Evolutionary conservation across 2,888 invertebrate genomes (phyloP).

Genomic region (Eledone cirrhosa): DNA sequence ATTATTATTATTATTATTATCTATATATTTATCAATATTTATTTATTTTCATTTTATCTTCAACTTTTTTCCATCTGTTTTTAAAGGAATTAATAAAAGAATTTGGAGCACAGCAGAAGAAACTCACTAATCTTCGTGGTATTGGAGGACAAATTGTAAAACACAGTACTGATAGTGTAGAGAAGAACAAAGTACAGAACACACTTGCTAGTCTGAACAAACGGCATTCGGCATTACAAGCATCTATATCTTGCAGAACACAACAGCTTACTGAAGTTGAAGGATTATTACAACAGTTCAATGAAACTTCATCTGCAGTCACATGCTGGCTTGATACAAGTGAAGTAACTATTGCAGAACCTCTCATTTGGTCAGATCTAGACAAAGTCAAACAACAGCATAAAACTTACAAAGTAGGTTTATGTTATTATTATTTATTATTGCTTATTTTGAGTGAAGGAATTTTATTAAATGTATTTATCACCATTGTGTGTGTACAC

Average conservation of each 20-base stretch:
- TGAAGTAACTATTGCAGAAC: conserved; percentile 40
- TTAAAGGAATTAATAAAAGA: conserved; percentile 49
- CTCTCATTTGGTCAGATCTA: conserved; percentile 48
- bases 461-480: no score
- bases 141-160: conserved; percentile 54
- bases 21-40: neutral
- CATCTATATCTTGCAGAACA: conserved; percentile 45
- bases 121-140: conserved; percentile 48
- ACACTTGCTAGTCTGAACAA: conserved; percentile 50
- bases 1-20: no score
- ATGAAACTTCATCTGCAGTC: conserved; percentile 46
- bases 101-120: conserved; percentile 52
- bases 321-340: conserved; percentile 49
- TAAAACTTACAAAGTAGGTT: conserved; percentile 46
- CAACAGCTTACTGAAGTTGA: conserved; percentile 53
- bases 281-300: conserved; percentile 47
- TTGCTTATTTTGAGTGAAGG: no score
- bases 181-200: conserved; percentile 54
- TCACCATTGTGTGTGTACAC: no score
- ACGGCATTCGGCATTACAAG: conserved; percentile 53
- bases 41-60: neutral
- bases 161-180: conserved; percentile 48
- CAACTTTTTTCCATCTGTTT: neutral
- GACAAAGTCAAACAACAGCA: conserved; percentile 50
- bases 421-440: neutral